These are phyloP conservation scores for Drosophila bocqueti DNA, from an alignment of 1,140 invertebrate genomes.

Conservation along the genomic window DNA sequence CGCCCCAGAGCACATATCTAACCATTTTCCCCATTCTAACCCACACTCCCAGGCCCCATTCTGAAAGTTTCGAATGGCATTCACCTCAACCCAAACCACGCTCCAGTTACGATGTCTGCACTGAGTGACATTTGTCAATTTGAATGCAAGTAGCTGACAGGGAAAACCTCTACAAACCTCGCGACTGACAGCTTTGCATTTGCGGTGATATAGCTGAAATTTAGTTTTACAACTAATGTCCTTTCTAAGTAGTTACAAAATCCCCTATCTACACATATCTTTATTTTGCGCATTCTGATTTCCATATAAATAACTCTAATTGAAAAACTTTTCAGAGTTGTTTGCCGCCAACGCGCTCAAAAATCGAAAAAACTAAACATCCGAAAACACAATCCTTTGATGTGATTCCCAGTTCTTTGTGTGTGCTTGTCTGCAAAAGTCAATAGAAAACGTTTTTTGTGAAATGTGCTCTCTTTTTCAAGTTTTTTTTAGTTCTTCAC, in stretches of 20 bases:
- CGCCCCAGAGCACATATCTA: constrained; percentile 2
- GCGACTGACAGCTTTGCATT: constrained; percentile 30
- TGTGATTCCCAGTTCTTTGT: constrained; percentile 13
- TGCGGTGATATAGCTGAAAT: constrained; percentile 45
- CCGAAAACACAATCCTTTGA: constrained; percentile 31
- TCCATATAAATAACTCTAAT: constrained; percentile 54
- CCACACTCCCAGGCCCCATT: not conserved
- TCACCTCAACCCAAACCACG: constrained; percentile 33
- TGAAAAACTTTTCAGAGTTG: constrained; percentile 48
- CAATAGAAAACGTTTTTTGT: constrained; percentile 26
- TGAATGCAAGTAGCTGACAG: constrained; percentile 42
- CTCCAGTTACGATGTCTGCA: constrained; percentile 36
- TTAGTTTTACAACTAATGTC: constrained; percentile 28
- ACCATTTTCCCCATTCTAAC: not conserved
- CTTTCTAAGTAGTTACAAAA: constrained; percentile 11
- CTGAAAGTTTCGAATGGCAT: constrained; percentile 39
- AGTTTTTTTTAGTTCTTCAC: constrained; percentile 20
- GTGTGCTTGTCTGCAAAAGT: constrained; percentile 15
- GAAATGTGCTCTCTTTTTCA: constrained; percentile 23
- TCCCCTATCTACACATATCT: not conserved
- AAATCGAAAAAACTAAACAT: not conserved
- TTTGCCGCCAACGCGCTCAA: constrained; percentile 5
- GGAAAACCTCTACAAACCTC: constrained; percentile 10
- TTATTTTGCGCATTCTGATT: constrained; percentile 13
- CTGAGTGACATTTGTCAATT: constrained; percentile 68